Percentiles rank a stretch among this genome's conserved stretches.
phyloP scores from a whole-genome alignment of 1,140 invertebrate species.

The Stegodyphus mimosarum region DNA sequence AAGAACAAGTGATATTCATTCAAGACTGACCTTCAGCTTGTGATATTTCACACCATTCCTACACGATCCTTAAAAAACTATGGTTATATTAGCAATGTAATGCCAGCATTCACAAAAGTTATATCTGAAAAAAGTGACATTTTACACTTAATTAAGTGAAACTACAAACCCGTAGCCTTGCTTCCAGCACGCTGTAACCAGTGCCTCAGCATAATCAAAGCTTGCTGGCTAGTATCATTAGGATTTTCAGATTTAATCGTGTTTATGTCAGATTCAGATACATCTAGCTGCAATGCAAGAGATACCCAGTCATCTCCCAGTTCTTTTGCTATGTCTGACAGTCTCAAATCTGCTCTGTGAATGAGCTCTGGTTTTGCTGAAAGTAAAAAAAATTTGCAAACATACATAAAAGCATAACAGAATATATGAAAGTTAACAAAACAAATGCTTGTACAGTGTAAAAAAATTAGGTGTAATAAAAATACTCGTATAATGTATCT shows the following conservation, averaged over 20 bases:
- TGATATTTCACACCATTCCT: too few relatives aligned
- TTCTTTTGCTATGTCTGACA: conserved; percentile 93
- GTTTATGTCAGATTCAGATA: conserved; percentile 85
- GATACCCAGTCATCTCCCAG: conserved; percentile 92
- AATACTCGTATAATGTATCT: too few relatives aligned
- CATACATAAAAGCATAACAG: neutral
- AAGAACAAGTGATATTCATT: too few relatives aligned
- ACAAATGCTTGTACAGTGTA: too few relatives aligned
- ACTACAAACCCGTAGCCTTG: conserved; percentile 45
- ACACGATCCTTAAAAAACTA: too few relatives aligned
- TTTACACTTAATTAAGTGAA: too few relatives aligned
- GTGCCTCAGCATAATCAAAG: conserved; percentile 90
- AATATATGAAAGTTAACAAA: neutral
- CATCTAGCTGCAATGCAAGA: conserved; percentile 80
- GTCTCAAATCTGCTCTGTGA: conserved; percentile 81
- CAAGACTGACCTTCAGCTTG: too few relatives aligned
- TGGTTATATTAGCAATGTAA: too few relatives aligned
- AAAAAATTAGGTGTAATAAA: too few relatives aligned
- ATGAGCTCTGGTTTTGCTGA: conserved; percentile 75
- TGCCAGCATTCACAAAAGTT: too few relatives aligned
- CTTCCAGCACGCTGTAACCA: conserved; percentile 74
- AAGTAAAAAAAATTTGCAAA: neutral
- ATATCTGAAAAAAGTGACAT: too few relatives aligned
- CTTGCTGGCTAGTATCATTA: conserved; percentile 86
- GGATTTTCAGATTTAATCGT: conserved; percentile 89